These are phyloP conservation scores for Andrena hattorfiana DNA, from an alignment of 2,888 invertebrate genomes.

Conservation along the genomic window DNA sequence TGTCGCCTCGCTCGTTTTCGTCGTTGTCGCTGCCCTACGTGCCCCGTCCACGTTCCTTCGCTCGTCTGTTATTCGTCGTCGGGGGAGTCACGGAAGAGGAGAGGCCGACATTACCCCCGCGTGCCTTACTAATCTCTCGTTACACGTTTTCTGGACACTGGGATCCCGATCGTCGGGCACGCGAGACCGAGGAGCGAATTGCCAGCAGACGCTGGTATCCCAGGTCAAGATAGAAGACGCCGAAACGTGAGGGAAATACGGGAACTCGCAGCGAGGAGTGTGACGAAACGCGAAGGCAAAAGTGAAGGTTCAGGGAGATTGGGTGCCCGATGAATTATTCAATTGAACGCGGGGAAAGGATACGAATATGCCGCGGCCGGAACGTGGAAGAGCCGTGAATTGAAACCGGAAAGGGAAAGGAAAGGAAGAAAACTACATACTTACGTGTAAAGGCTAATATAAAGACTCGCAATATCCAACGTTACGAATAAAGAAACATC, in stretches of 20 bases:
- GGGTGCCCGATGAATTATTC: conserved; percentile 48
- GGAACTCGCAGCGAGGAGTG: conserved; percentile 30
- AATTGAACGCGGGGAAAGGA: conserved; percentile 24
- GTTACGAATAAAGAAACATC: background rate
- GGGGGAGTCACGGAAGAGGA: conserved; percentile 18
- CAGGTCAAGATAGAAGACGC: conserved; percentile 63
- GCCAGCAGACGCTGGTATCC: conserved; percentile 36
- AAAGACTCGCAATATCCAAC: too few relatives aligned
- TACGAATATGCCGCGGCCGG: background rate
- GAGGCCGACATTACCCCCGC: conserved; percentile 45
- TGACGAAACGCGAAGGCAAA: conserved; percentile 34
- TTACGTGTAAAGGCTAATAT: background rate
- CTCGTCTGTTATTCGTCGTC: conserved; percentile 43
- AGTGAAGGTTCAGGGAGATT: conserved; percentile 38
- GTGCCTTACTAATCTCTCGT: conserved; percentile 71
- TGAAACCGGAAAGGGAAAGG: background rate
- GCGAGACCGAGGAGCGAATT: conserved; percentile 6
- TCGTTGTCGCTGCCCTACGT: conserved; percentile 50
- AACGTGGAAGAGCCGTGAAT: background rate
- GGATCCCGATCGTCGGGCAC: conserved; percentile 35
- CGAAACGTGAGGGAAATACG: conserved; percentile 46
- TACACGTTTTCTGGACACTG: conserved; percentile 60
- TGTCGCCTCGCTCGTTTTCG: conserved; percentile 51
- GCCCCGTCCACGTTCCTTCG: conserved; percentile 43
- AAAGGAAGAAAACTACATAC: background rate